Evolutionary conservation across 2,797 vertebrate genomes (phyloP).

Genomic region (Enteromius thamalakanensis): DNA sequence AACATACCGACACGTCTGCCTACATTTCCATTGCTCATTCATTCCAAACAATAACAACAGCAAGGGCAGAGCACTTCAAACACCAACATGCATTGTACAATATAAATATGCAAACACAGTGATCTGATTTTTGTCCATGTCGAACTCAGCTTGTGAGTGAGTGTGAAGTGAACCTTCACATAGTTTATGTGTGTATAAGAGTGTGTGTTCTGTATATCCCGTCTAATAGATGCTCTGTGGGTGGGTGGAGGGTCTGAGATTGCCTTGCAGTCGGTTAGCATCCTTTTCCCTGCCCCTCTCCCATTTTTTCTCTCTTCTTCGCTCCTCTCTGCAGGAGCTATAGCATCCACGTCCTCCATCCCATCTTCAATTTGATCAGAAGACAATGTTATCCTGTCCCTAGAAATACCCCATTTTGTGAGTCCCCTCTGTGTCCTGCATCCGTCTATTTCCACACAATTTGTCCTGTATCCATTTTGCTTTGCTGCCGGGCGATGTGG

Average conservation of each 20-base stretch:
- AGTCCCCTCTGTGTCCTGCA: constrained; percentile 15
- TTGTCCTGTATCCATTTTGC: constrained; percentile 54
- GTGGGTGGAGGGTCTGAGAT: constrained; percentile 53
- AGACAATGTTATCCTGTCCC: constrained; percentile 33
- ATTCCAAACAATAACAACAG: constrained; percentile 30
- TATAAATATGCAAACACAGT: constrained; percentile 27
- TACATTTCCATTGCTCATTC: background rate
- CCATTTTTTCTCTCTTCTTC: constrained; percentile 39
- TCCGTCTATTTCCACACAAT: constrained; percentile 36
- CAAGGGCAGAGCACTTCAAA: background rate
- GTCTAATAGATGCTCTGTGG: constrained; percentile 59
- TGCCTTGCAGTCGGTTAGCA: constrained; percentile 48
- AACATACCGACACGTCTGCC: background rate
- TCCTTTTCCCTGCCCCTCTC: constrained; percentile 60
- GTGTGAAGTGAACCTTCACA: constrained; percentile 25
- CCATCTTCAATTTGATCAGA: constrained; percentile 42
- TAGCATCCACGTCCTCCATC: constrained; percentile 55
- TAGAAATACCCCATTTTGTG: constrained; percentile 35
- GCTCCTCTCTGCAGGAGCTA: constrained; percentile 60
- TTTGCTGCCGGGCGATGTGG: constrained; percentile 68
- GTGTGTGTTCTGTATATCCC: constrained; percentile 72
- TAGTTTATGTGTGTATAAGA: constrained; percentile 59
- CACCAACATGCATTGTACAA: constrained; percentile 10
- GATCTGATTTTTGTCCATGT: constrained; percentile 28
- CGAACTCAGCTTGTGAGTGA: constrained; percentile 27